phyloP scores from a whole-genome alignment of 2,113 vertebrate species.

The Engystomops pustulosus region DNA sequence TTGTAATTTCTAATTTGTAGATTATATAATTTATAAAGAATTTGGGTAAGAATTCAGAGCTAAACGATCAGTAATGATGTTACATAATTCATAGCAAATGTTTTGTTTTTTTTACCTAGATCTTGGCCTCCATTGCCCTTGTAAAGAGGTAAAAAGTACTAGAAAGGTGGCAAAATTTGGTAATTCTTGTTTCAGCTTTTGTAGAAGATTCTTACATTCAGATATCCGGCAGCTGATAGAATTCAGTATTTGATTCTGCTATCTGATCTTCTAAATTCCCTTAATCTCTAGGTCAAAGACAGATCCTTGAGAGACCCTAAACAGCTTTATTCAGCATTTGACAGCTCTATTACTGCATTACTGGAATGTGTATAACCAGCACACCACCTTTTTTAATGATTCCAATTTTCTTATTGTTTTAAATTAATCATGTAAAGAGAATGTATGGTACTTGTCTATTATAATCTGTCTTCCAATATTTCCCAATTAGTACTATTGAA shows the following conservation, averaged over 20 bases:
- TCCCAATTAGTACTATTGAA: neutral
- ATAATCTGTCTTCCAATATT: neutral
- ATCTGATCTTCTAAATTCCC: slow-evolving; percentile 54
- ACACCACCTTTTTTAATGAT: slow-evolving; percentile 4
- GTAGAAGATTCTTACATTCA: neutral
- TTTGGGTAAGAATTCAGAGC: no score
- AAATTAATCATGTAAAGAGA: neutral
- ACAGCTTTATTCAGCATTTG: slow-evolving; percentile 34
- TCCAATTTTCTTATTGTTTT: neutral
- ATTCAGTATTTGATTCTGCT: slow-evolving; percentile 31
- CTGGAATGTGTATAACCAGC: neutral
- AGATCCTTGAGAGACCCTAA: slow-evolving; percentile 8
- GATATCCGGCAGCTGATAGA: slow-evolving; percentile 16
- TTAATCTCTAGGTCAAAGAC: slow-evolving; percentile 46
- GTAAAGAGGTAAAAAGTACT: no score
- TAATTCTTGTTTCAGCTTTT: neutral
- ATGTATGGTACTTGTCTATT: neutral
- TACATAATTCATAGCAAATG: no score
- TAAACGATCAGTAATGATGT: no score
- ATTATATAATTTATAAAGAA: no score
- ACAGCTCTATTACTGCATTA: slow-evolving; percentile 26
- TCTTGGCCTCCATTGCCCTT: no score
- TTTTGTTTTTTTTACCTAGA: no score
- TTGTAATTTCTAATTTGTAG: no score
- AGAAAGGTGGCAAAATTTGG: neutral